A percentile compares a stretch with the other conserved stretches of the same genome.
Conservation (phyloP, 2,113 vertebrate species). For the Tragelaphus buxtoni region DNA sequence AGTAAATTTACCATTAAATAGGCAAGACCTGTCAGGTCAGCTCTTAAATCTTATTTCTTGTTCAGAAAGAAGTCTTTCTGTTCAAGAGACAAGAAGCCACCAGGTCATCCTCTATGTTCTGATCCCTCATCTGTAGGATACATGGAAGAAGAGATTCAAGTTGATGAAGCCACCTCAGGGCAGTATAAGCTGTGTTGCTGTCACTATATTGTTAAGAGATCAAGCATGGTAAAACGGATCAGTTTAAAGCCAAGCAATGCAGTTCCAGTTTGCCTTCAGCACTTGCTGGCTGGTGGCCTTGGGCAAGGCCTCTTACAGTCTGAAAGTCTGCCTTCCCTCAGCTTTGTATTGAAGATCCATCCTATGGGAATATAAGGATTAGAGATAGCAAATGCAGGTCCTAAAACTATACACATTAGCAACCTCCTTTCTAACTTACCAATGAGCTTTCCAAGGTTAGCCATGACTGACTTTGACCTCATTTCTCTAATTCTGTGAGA, state of each 20-base stretch:
- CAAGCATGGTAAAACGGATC: not conserved
- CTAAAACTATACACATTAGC: not conserved
- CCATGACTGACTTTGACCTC: conserved; percentile 31
- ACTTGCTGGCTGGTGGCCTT: not conserved
- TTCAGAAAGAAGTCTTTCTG: conserved; percentile 2
- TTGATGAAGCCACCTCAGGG: not conserved
- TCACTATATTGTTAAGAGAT: not conserved
- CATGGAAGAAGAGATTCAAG: not conserved
- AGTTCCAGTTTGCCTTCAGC: not conserved
- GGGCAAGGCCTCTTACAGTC: not conserved
- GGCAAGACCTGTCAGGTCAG: not conserved
- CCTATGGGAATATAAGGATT: not conserved
- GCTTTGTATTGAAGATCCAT: not conserved
- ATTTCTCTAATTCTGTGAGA: conserved; percentile 41
- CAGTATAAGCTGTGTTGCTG: not conserved
- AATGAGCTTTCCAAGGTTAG: conserved; percentile 7
- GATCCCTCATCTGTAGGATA: not conserved
- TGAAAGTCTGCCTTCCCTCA: not conserved
- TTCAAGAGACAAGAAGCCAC: not conserved
- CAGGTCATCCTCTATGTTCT: not conserved
- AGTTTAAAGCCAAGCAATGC: not conserved
- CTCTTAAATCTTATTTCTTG: not conserved
- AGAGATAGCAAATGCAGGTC: not conserved
- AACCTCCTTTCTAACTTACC: conserved; percentile 32
- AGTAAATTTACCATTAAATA: not conserved